Evolutionary conservation across 2,888 invertebrate genomes (phyloP), one percentile per base, ranked within the genome.

Genomic region (Merodon equestris): DNA sequence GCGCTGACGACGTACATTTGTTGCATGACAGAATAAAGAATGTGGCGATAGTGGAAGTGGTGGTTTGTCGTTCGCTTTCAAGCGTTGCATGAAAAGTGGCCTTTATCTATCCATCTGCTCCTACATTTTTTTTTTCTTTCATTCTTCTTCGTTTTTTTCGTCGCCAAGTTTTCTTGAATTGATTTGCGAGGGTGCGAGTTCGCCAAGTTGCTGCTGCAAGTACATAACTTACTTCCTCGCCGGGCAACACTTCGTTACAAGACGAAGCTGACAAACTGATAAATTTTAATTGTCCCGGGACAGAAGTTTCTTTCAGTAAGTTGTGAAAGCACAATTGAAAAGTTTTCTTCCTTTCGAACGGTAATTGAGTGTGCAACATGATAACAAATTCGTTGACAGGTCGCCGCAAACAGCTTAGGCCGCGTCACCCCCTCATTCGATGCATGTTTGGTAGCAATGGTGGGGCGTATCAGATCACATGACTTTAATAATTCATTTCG

Each of bases 181-280:
- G 56, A 63, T 63, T 63, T 63, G 57, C 27, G 42, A 63, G 36
- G 50, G 63, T 50, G 56, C 45, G 36, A 45, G 63, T 50, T 63
- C 50, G 14, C 19, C 48, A 54, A 47, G 53, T 61, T 61, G 1
- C 50, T 12, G 47, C 34, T 71, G 61, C 58, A 48, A 48, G 44
- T 45, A 47, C 48, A 60, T 60, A 60, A 54, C 27, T 60, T 53
- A 14, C 1, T n/a, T 9, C 27, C 27, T 27, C 27, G 2, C 27
- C 3, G 27, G 27, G 27, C 27, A 27, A 27, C 27, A 27, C 27
- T 27, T 27, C 27, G 7, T 27, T 4, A 27, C 27, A 27, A 10
- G 5, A 15, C 15, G 36, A 18, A 36, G 60, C 18, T 57, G 50
- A 68, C 42, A 42, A 18, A 42, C 44, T 63, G 53, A 53, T 66